phyloP scores from a whole-genome alignment of 2,797 vertebrate genomes.

The Aphelocoma californica region DNA sequence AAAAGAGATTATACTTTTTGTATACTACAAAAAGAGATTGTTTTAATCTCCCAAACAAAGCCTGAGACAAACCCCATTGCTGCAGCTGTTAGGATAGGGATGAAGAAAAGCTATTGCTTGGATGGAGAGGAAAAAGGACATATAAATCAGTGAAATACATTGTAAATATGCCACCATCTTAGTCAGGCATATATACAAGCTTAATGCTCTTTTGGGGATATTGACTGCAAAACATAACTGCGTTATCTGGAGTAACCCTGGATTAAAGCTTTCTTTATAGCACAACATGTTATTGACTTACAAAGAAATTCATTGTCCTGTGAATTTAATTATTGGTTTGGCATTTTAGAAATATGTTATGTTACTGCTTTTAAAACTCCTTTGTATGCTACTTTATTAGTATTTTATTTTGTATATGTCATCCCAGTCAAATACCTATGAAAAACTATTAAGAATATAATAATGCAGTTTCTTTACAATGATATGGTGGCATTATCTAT shows the following conservation, averaged over 20 bases:
- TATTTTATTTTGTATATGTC: background rate
- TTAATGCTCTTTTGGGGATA: background rate
- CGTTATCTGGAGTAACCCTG: background rate
- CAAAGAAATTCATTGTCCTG: background rate
- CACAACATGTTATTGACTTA: background rate
- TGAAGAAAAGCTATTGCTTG: background rate
- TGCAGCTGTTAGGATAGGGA: conserved; percentile 2
- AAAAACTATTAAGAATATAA: background rate
- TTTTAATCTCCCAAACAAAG: conserved; percentile 55
- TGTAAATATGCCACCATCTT: background rate
- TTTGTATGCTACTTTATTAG: background rate
- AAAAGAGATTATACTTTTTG: conserved; percentile 35
- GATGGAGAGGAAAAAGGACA: background rate
- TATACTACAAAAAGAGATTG: background rate
- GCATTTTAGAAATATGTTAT: background rate
- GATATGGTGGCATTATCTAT: background rate
- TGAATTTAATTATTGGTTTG: background rate
- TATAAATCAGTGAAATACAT: background rate
- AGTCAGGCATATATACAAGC: background rate
- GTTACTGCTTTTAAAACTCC: background rate
- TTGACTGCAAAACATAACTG: background rate
- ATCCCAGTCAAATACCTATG: background rate
- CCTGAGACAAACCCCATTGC: conserved; percentile 15
- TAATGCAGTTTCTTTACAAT: background rate
- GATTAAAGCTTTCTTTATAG: conserved; percentile 24